Evolutionary conservation across 2,797 vertebrate species (phyloP).

Genomic region (Phataginus tricuspis): DNA sequence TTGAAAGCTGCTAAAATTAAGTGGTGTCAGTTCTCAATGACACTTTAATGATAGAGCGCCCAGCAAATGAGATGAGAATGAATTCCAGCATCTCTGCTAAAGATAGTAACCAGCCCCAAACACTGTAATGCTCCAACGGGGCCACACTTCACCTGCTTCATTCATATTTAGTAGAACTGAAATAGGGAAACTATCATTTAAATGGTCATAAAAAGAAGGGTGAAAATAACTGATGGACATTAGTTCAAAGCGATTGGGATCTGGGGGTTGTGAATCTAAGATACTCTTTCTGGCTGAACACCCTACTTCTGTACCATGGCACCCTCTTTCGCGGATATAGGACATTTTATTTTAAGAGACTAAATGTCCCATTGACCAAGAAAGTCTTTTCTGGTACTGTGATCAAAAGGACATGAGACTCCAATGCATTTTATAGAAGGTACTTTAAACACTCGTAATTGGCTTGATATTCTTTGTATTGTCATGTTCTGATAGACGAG

Average conservation of each 20-base stretch:
- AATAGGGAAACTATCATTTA: conserved; percentile 92
- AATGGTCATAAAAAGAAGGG: conserved; percentile 84
- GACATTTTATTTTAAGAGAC: neutral
- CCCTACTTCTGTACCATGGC: neutral
- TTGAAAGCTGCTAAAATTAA: conserved; percentile 98
- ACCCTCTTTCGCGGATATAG: accelerated
- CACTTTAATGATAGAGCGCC: conserved; percentile 98
- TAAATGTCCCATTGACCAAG: neutral
- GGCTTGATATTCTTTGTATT: neutral
- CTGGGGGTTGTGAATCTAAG: neutral
- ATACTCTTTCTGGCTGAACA: neutral
- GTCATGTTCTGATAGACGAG: neutral
- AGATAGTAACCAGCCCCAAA: conserved; percentile 90
- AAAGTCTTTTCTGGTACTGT: neutral
- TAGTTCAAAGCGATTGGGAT: conserved; percentile 63
- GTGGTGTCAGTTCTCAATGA: conserved; percentile 99
- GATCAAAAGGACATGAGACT: neutral
- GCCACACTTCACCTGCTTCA: conserved; percentile 92
- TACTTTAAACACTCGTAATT: neutral
- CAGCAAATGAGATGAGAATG: conserved; percentile 93
- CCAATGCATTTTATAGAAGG: conserved; percentile 18
- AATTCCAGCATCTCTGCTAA: conserved; percentile 95
- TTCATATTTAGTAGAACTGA: conserved; percentile 90
- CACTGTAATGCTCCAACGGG: conserved; percentile 86
- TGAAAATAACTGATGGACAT: conserved; percentile 55